phyloP scores from a whole-genome alignment of 2,113 vertebrate genomes.

The Cyphomyrus discorhynchus region DNA sequence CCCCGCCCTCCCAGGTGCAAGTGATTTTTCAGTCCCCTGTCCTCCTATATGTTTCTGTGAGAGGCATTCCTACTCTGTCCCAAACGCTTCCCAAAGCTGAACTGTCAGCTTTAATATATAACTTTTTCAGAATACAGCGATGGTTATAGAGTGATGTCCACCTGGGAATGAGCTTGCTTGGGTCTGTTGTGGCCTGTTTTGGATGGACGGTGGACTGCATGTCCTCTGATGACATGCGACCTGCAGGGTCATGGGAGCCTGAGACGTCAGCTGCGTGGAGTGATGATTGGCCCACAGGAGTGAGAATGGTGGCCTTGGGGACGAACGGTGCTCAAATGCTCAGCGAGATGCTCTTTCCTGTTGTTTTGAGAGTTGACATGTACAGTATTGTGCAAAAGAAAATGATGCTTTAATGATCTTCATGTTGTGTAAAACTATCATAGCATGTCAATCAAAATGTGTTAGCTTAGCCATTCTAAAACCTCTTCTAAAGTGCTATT shows the following conservation, averaged over 20 bases:
- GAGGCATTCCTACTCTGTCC: not conserved
- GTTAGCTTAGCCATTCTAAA: not conserved
- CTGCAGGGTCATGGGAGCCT: not conserved
- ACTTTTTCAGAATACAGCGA: not conserved
- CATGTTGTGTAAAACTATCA: not conserved
- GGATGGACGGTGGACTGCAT: not conserved
- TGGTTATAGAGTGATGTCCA: not conserved
- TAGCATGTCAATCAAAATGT: not conserved
- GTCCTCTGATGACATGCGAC: not conserved
- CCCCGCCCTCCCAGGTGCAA: not conserved
- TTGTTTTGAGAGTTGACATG: not conserved
- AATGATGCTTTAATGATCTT: not conserved
- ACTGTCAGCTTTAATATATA: slow-evolving; percentile 1
- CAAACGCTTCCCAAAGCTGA: not conserved
- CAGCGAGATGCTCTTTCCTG: not conserved
- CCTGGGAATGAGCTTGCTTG: not conserved
- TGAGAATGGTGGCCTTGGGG: not conserved
- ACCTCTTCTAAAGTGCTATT: not conserved
- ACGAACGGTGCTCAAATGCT: not conserved
- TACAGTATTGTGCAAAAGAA: not conserved
- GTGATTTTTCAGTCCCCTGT: not conserved
- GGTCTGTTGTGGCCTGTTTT: not conserved
- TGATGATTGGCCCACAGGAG: not conserved
- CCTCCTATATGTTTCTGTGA: not conserved
- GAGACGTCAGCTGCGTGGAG: not conserved